phyloP scores from a whole-genome alignment of 2,113 vertebrate species.

The Stegostoma tigrinum region DNA sequence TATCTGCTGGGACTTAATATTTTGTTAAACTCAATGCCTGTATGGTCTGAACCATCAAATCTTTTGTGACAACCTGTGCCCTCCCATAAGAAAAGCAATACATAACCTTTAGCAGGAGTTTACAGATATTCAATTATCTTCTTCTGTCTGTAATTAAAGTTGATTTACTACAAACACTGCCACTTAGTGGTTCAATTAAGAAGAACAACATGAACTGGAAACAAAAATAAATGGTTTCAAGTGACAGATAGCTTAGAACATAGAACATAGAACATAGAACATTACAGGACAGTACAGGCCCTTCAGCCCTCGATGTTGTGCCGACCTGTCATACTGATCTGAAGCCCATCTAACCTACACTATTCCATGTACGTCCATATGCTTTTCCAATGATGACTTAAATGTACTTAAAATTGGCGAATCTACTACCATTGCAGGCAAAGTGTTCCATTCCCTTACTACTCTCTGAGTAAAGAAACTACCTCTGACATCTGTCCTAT shows the following conservation, averaged over 20 bases:
- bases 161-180: slow-evolving; percentile 23
- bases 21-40: neutral
- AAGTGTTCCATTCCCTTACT: too few species aligned
- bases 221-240: neutral
- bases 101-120: neutral
- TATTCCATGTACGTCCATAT: too few species aligned
- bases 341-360: too few species aligned
- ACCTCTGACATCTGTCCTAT: too few species aligned
- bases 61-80: neutral
- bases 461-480: too few species aligned
- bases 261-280: too few species aligned
- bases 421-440: too few species aligned
- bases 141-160: neutral
- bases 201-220: neutral
- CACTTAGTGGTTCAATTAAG: slow-evolving; percentile 12
- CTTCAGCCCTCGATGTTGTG: too few species aligned
- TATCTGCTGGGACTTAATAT: neutral
- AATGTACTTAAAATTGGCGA: too few species aligned
- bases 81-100: neutral
- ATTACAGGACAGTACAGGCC: too few species aligned
- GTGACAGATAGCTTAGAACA: neutral
- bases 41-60: neutral
- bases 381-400: too few species aligned
- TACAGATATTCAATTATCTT: neutral
- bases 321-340: too few species aligned